Conservation (phyloP, 2,888 invertebrate genomes). For the Tipula confusa region DNA sequence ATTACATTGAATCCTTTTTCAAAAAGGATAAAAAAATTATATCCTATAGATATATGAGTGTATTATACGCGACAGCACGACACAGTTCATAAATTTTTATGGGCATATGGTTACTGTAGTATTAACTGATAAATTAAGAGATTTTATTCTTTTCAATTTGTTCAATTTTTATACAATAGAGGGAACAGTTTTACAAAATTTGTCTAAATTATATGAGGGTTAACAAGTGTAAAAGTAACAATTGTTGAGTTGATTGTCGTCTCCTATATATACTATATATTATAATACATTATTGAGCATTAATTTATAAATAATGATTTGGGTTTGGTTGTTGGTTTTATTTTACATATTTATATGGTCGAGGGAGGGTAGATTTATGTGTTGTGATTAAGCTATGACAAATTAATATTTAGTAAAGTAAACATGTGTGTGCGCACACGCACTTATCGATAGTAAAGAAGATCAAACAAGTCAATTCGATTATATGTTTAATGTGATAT, state of each 20-base stretch:
- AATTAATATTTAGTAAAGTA: neutral
- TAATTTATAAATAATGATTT: conserved; percentile 9
- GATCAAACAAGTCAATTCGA: neutral
- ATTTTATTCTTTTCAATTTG: neutral
- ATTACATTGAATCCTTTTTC: neutral
- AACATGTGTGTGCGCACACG: neutral
- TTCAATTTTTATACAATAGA: neutral
- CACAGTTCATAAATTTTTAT: conserved; percentile 3
- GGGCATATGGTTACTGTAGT: conserved; percentile 30
- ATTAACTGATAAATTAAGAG: conserved; percentile 30
- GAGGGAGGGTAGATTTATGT: neutral
- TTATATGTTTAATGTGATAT: too few relatives aligned
- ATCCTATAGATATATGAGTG: too few relatives aligned
- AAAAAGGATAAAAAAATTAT: too few relatives aligned
- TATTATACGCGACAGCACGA: neutral
- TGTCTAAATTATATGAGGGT: neutral
- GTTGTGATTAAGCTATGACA: neutral
- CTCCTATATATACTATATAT: too few relatives aligned
- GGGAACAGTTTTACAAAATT: neutral
- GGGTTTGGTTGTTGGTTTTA: neutral
- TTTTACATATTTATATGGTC: neutral
- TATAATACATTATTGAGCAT: neutral
- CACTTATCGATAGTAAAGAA: neutral
- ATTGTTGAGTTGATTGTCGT: conserved; percentile 3
- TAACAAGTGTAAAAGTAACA: conserved; percentile 17